These are phyloP conservation scores for Procambarus clarkii DNA, from an alignment of 1,140 invertebrate species.

Conservation along the genomic window DNA sequence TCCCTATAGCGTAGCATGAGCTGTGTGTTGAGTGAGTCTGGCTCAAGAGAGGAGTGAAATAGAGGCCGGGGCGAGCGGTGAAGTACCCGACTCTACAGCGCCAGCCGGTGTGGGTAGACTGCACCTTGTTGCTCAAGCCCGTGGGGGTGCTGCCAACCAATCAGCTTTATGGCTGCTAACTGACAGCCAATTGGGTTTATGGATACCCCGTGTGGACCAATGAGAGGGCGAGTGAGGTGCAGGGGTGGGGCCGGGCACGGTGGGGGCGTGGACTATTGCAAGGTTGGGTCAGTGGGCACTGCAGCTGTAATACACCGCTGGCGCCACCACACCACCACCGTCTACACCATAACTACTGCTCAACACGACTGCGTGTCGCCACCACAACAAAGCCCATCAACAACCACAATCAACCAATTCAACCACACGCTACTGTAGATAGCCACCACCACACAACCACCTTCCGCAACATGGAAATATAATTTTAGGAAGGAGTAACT, in stretches of 20 bases:
- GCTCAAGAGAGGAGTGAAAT: too few relatives aligned
- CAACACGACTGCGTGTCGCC: not conserved
- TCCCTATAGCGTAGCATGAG: too few relatives aligned
- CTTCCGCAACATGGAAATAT: not conserved
- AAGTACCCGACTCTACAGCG: not conserved
- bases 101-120: not conserved
- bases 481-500: not conserved
- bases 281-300: slow-evolving; percentile 50
- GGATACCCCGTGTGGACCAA: slow-evolving; percentile 48
- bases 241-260: slow-evolving; percentile 58
- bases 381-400: not conserved
- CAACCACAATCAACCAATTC: not conserved
- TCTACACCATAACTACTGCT: slow-evolving; percentile 18
- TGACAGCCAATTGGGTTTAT: slow-evolving; percentile 67
- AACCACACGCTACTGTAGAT: not conserved
- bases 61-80: too few relatives aligned
- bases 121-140: slow-evolving; percentile 24
- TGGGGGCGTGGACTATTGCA: slow-evolving; percentile 60
- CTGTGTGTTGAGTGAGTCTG: not conserved
- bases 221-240: slow-evolving; percentile 33
- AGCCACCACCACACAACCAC: not conserved
- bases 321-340: slow-evolving; percentile 39
- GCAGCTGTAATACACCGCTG: slow-evolving; percentile 49
- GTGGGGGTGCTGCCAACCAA: slow-evolving; percentile 64
- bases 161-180: slow-evolving; percentile 64